Percentiles rank a stretch among this genome's conserved stretches.
phyloP scores from a whole-genome alignment of 1,140 invertebrate species.

The Anthonomus grandis region DNA sequence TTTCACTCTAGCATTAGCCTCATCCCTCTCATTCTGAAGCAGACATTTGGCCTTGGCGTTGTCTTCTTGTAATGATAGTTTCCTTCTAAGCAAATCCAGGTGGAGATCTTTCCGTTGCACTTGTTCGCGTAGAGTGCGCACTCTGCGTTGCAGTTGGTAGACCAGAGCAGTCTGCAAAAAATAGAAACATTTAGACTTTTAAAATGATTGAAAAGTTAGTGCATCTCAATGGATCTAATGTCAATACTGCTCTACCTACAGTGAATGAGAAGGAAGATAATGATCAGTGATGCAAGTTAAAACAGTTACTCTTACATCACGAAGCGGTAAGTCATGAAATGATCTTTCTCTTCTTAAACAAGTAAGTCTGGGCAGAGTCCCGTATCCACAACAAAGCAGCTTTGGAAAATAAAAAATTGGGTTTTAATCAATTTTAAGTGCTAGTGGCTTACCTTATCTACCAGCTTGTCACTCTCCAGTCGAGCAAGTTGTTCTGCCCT shows the following conservation, averaged over 20 bases:
- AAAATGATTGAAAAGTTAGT: too few relatives aligned
- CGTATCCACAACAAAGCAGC: conserved; percentile 65
- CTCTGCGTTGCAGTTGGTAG: conserved; percentile 77
- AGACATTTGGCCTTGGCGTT: conserved; percentile 61
- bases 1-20: conserved; percentile 68
- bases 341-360: conserved; percentile 69
- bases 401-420: conserved; percentile 39
- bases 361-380: conserved; percentile 55
- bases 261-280: not conserved
- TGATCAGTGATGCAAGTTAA: not conserved
- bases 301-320: conserved; percentile 43
- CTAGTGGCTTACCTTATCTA: conserved; percentile 72
- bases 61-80: conserved; percentile 78
- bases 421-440: not conserved
- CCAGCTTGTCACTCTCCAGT: conserved; percentile 72
- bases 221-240: too few relatives aligned
- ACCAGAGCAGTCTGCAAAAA: conserved; percentile 69
- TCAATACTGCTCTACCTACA: too few relatives aligned
- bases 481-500: conserved; percentile 73
- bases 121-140: conserved; percentile 80
- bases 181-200: not conserved
- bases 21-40: conserved; percentile 68
- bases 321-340: conserved; percentile 62
- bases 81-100: conserved; percentile 81
- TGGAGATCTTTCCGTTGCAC: conserved; percentile 88